A percentile compares a stretch with the other conserved stretches of the same genome.
phyloP scores from a whole-genome alignment of 2,113 vertebrate genomes.

The Hystrix brachyura region DNA sequence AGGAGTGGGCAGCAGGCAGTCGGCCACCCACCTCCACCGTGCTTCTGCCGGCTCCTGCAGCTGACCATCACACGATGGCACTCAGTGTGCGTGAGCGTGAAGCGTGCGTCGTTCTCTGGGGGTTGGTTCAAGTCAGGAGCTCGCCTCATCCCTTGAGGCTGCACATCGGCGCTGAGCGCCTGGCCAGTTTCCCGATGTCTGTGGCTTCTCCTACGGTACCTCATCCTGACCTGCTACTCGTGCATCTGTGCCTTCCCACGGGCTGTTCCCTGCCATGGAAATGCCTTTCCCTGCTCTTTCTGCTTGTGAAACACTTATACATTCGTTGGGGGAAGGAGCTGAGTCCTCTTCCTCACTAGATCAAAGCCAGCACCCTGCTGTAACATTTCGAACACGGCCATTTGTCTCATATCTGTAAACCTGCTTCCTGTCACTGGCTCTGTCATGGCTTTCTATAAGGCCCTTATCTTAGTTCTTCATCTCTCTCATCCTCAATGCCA shows the following conservation, averaged over 20 bases:
- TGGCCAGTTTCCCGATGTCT: background rate
- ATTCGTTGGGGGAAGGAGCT: background rate
- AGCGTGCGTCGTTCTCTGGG: background rate
- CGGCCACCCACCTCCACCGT: fast-evolving
- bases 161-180: fast-evolving
- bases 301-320: background rate
- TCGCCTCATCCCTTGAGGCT: background rate
- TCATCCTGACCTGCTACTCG: background rate
- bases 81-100: too few species aligned
- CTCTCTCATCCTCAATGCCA: background rate
- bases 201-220: background rate
- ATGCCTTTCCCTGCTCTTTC: background rate
- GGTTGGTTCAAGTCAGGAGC: background rate
- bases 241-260: background rate
- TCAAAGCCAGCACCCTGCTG: background rate
- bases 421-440: background rate
- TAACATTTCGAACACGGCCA: fast-evolving
- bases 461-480: background rate
- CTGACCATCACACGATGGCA: background rate
- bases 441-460: background rate
- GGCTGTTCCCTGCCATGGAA: background rate
- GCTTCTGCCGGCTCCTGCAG: too few species aligned
- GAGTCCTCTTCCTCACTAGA: background rate
- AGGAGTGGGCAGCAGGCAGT: background rate
- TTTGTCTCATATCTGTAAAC: background rate